These are phyloP conservation scores for Chloebia gouldiae DNA, from an alignment of 2,113 vertebrate species.

Conservation along the genomic window DNA sequence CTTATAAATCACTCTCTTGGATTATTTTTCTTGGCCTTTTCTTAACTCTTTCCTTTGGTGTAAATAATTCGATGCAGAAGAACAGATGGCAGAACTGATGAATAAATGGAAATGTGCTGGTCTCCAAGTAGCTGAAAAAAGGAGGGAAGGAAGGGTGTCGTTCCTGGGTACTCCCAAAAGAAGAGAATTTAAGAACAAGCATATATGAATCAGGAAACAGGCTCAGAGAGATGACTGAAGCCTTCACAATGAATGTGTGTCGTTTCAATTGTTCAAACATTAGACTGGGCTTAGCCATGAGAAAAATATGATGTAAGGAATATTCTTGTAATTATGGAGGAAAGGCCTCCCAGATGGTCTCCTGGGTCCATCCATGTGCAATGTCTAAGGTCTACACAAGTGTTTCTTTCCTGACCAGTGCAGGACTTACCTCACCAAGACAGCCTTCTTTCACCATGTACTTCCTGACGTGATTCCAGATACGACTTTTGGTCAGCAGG, in stretches of 20 bases:
- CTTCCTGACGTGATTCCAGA: conserved; percentile 87
- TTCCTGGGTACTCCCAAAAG: conserved; percentile 18
- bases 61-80: conserved; percentile 5
- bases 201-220: background rate
- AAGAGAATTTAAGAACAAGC: background rate
- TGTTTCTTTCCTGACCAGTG: background rate
- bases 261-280: background rate
- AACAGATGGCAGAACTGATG: conserved; percentile 9
- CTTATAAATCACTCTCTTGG: conserved; percentile 13
- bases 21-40: conserved; percentile 49
- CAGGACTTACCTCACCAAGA: conserved; percentile 83
- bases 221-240: background rate
- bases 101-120: conserved; percentile 38
- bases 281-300: background rate
- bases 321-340: background rate
- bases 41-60: conserved; percentile 17
- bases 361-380: background rate
- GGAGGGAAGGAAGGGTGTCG: conserved; percentile 52
- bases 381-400: background rate
- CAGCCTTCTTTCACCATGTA: conserved; percentile 96
- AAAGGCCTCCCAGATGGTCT: background rate
- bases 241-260: background rate
- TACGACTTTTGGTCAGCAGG: conserved; percentile 84
- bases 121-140: background rate
- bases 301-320: background rate